Evolutionary conservation across 92 coral and sea anemone genomes (phyloP), one percentile per base, ranked within the genome.

Genomic region (Epizoanthus ramosus): DNA sequence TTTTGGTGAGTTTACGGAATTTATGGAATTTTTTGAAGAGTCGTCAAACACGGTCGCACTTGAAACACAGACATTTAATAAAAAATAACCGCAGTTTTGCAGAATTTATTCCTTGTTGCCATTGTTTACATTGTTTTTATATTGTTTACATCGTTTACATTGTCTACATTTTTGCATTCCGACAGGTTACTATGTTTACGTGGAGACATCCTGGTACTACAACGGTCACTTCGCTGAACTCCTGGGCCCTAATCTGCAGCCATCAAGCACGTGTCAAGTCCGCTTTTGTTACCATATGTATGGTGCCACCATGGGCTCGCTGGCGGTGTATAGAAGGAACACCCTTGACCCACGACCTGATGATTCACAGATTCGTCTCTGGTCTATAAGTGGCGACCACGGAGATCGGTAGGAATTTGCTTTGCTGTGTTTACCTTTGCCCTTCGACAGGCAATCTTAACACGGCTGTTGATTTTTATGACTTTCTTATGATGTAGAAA

Each of bases 201-300:
- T 94, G 24, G 98, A 93, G 68, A 80, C 94, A 3, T 69, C 94
- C 3, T 85, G 87, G 52, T 79, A 84, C 17, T 83, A 45, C 21
- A 59, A 59, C 54, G 94, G 94, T 14, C 97, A 93, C 88, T 91
- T 93, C 73, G 97, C 91, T 23, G 97, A 93, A 63, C 94, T 93
- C 19, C 87, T 93, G 66, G 98, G 98, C 1, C 98, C 98, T 31
- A 91, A 91, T 80, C 69, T 93, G 41, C 64, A 70, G 87, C 91
- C 94, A 17, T 93, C 98, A 3, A 17, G 63, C 33, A 70, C 92
- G 5, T 93, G 98, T 68, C 60, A 75, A 70, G 67, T 93, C 17
- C 88, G 83, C 25, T 93, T 91, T 88, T 91, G 98, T 74, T 93
- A 91, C 71, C 88, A 81, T 74, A 93, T 93, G 98, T 80, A 89